Evolutionary conservation across 2,888 invertebrate genomes (phyloP), one percentile per base, ranked within the genome.

Genomic region (Andrena praecox): DNA sequence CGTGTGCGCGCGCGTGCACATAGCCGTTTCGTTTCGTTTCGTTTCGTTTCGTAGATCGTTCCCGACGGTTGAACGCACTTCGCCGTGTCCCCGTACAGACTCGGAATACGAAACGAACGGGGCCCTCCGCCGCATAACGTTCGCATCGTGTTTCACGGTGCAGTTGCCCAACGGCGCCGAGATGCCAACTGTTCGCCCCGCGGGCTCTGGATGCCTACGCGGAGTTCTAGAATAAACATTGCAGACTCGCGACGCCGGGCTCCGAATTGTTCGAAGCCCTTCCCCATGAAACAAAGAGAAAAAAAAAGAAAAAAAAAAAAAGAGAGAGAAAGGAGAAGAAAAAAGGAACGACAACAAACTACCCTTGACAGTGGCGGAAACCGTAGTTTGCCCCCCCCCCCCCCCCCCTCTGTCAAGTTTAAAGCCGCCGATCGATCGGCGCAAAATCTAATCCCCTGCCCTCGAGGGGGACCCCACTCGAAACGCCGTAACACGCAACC

Each of bases 281-380:
- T 16, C 52, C n/a, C 8, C 52, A 1, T 2, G 52, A 20, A 20
- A 20, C 52, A 60, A 60, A 74, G 59, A 5, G 31, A 29, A n/a
- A 24, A 24, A 2, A 27, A n/a, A 59, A 12, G n/a, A n/a, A n/a
- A 42, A 29, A n/a, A 24, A 24, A 2, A 27, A n/a, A 59, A 12
- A 42, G 12, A 59, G 42, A 42, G 12, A 42, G 52, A 20, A 20
- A 52, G 7, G 33, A 60, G 66, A 50, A 8, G 35, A 50, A 8
- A 42, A 42, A 2, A 8, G n/a, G 59, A 29, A 62, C 20, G 56
- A 10, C 35, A 27, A 8, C 42, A 7, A 77, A 71, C 60, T 76
- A 80, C 67, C 85, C 85, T 85, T 77, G 85, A 85, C 85, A 85
- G 79, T 74, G 74, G 48, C 56, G 64, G 82, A 82, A 77, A 76